Base-by-base conservation (phyloP, 1,140 invertebrate genomes). In the Achatina immaculata region DNA sequence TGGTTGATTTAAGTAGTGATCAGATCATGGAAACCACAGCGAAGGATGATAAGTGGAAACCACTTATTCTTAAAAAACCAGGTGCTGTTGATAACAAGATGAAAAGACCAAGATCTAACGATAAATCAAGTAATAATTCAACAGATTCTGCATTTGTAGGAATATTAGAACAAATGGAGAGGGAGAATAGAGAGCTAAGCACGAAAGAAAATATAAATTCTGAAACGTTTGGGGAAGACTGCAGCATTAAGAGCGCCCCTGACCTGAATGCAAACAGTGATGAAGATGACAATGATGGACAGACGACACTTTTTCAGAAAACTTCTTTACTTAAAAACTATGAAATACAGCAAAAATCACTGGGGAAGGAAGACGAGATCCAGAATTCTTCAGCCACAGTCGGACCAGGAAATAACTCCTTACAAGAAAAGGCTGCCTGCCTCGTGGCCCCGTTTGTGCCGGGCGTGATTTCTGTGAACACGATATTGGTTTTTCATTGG, bases 401-500 rank as follows among this genome's bases (percentile, higher is more conserved):
- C n/a, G 7, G 4, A 3, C 1, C n/a, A 28, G 58, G 2, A 34
- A 62, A 62, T 62, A 28, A 31, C 6, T 62, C 58, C 58, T 62
- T 28, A 0, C 28, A 62, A 6, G 28, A 34, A 28, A 62, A 34
- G 28, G 42, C 14, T 38, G 43, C 40, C 11, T 34, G 19, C 2
- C 24, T 71, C 1, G 42, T 62, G 19, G 36, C 36, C 36, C 36
- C n/a, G 16, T 62, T 45, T n/a, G n/a, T 83, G 19, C 71, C 48
- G 19, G 42, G 45, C 19, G 48, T 71, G 9, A 28, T 86, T 36
- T 76, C 82, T 16, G 73, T 83, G 34, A 82, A 76, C 19, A 43
- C 42, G 0, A 0, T 82, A n/a, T 51, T 83, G 6, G 24, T 74
- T 34, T 31, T 84, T n/a, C 81, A 84, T n/a, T 79, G 78, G 71